Base-by-base conservation (phyloP, 2,113 vertebrate genomes). In the Lethenteron camtschaticum region DNA sequence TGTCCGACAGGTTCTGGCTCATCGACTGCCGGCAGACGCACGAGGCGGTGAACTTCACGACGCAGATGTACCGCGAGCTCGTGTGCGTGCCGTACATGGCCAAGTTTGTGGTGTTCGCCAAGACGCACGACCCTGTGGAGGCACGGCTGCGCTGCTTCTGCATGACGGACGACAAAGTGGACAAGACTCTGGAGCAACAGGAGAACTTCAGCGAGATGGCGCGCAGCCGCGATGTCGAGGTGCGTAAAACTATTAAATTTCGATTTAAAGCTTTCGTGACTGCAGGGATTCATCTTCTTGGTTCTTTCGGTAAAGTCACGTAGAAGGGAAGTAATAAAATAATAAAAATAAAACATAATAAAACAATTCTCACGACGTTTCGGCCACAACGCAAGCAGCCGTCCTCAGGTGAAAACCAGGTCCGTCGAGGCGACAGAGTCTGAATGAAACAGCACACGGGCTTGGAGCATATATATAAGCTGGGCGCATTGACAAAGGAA, bases 141-240 rank as follows among this genome's bases (percentile, higher is more conserved):
- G 94, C 90, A 13, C 83, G 92, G 2, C 80, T 99, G 68, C 87
- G 92, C 73, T 99, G 94, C 80, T 99, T 96, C 82, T 99, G 94
- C 75, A 95, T 99, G 90, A 99, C 92, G 0, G 94, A 96, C 0
- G 94, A 99, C 75, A 99, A 90, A 73, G 88, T 95, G 79, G 94
- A 99, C 80, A 99, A 99, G 81, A 99, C 94, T 4, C 77, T 99
- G 71, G 94, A 99, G 73, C 92, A 95, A 76, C 94, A 96, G 0
- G 94, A 99, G 74, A 96, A 99, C 82, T 99, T 99, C 73, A 80
- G 81, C 0, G 94, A 96, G 77, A 91, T 96, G 76, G 94, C 94
- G 41, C 87, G 94, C 70, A 99, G 94, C 79, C 81, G 92, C 72
- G 91, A 99, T 77, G 95, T 97, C 41, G 91, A 97, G 92, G 92